Conservation (phyloP, 2,797 vertebrate species). For the Discoglossus pictus region DNA sequence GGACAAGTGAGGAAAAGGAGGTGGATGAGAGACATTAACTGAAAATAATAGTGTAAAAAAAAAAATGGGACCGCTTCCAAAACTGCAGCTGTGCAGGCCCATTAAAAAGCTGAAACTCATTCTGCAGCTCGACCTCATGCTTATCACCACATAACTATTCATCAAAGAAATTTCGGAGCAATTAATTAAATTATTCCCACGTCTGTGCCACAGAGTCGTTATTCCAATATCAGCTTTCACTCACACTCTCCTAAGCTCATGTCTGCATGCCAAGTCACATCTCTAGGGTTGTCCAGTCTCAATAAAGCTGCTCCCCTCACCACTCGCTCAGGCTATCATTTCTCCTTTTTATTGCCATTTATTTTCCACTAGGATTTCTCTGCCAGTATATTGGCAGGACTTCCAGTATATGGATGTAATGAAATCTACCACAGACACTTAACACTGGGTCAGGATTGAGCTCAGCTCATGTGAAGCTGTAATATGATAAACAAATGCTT, state of each 20-base stretch:
- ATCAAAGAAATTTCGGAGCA: constrained; percentile 93
- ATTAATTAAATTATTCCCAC: constrained; percentile 97
- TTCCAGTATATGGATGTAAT: constrained; percentile 96
- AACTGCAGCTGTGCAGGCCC: constrained; percentile 78
- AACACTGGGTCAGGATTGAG: constrained; percentile 90
- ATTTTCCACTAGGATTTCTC: constrained; percentile 97
- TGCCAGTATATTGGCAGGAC: constrained; percentile 97
- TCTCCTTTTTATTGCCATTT: constrained; percentile 98
- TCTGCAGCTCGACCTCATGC: constrained; percentile 78
- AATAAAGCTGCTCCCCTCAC: constrained; percentile 88
- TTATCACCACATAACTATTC: constrained; percentile 91
- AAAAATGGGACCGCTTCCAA: constrained; percentile 68
- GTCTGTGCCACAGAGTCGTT: constrained; percentile 82
- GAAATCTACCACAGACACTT: constrained; percentile 98
- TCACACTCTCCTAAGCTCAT: constrained; percentile 78
- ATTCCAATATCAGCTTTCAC: constrained; percentile 89
- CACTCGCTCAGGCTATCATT: constrained; percentile 88
- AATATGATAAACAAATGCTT: constrained; percentile 94
- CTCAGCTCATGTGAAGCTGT: constrained; percentile 84
- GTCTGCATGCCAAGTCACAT: constrained; percentile 88
- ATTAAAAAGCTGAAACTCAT: constrained; percentile 81
- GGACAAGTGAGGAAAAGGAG: constrained; percentile 27
- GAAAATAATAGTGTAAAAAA: constrained; percentile 38
- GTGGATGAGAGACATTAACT: constrained; percentile 32
- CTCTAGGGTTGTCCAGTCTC: constrained; percentile 83